phyloP scores from a whole-genome alignment of 2,113 vertebrate species.

The Candoia aspera region DNA sequence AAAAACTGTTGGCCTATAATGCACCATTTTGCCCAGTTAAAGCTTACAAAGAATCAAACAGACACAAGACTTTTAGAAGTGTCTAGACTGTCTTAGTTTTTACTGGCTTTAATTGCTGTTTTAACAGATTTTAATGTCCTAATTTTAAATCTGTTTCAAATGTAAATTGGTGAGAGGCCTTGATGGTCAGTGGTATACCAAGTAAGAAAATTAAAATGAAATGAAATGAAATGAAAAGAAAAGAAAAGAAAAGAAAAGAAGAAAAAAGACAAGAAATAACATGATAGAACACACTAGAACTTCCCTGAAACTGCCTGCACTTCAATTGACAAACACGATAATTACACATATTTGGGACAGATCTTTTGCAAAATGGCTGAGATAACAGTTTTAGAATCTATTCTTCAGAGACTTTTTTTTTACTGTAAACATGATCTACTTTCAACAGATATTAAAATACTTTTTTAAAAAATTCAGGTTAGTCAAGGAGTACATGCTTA shows the following conservation, averaged over 20 bases:
- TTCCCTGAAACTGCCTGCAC: neutral
- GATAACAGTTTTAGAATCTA: neutral
- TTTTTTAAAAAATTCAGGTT: neutral
- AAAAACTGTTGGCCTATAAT: no score
- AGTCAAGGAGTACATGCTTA: neutral
- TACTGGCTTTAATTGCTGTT: neutral
- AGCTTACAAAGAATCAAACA: no score
- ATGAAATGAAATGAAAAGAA: no score
- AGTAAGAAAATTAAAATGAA: neutral
- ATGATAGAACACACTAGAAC: neutral
- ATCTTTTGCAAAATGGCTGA: neutral
- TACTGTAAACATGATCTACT: neutral
- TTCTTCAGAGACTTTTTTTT: neutral
- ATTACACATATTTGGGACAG: neutral
- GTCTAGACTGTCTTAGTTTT: neutral
- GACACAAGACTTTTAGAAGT: no score
- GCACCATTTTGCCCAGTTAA: no score
- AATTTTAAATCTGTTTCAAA: neutral
- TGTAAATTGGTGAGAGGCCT: neutral
- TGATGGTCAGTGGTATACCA: neutral
- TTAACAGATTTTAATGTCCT: neutral
- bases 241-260: no score
- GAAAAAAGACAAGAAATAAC: neutral
- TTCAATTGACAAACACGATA: neutral
- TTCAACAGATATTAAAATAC: neutral